Base-by-base conservation (phyloP, 2,888 invertebrate genomes). In the Amphipyra tragopoginis region DNA sequence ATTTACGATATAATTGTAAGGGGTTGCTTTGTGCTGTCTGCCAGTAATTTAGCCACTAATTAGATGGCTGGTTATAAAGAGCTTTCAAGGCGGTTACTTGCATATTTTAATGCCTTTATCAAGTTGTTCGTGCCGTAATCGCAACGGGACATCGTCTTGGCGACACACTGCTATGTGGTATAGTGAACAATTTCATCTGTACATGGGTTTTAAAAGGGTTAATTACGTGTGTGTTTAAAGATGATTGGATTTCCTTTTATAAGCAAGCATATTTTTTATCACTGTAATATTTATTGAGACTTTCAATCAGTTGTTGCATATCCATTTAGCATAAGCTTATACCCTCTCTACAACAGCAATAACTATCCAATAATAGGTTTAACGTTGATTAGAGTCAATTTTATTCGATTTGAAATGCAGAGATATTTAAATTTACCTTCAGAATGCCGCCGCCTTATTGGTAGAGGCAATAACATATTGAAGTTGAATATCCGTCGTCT, bases 51-150 rank as follows among this genome's bases (percentile, higher is more conserved):
- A 11, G 59, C 65, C 68, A 61, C 73, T 82, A 82, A 83, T 83
- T 83, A 81, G 76, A 65, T 55, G 51, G 50, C 50, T 49, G 70
- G 60, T 68, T 77, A 73, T 78, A 63, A 71, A 76, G 70, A 68
- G 71, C 71, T 72, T 59, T 60, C 62, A 55, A 71, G 78, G 72
- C 82, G 70, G 82, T 90, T 81, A 84, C 86, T 90, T 88, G 88
- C 87, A 89, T 87, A 90, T 89, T 90, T 91, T 88, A 92, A 88
- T 90, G 85, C 85, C 86, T 88, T 89, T 88, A 90, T 90, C 87
- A 84, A 86, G 82, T 84, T 78, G 80, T 80, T 78, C 78, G 68
- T 60, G 78, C 61, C 64, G 76, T 85, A 84, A 87, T 88, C 88
- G 80, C 84, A 68, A 77, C 77, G 85, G 84, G 84, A 83, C 83